These are phyloP conservation scores for Phalloptychus januarius DNA, from an alignment of 2,797 vertebrate genomes.

Conservation along the genomic window DNA sequence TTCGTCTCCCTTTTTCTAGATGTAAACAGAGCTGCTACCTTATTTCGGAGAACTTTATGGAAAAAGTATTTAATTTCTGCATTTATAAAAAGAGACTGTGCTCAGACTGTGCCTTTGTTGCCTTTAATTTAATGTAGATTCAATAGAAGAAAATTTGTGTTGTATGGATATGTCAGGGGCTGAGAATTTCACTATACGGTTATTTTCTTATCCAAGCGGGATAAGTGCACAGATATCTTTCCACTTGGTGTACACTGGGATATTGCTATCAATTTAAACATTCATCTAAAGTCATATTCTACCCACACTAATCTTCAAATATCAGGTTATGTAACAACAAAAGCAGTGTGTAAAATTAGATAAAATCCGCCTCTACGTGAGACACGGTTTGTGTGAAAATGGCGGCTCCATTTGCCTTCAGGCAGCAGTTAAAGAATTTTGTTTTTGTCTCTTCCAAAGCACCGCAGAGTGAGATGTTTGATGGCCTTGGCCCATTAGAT, in stretches of 20 bases:
- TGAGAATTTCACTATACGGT: conserved; percentile 22
- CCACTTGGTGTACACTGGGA: conserved; percentile 46
- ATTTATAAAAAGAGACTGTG: conserved; percentile 61
- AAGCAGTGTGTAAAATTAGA: not conserved
- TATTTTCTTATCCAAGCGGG: conserved; percentile 10
- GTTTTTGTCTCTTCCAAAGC: conserved; percentile 41
- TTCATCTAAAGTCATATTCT: conserved; percentile 18
- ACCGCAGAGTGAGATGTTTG: conserved; percentile 45
- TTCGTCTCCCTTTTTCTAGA: conserved; percentile 28
- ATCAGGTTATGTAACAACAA: conserved; percentile 14
- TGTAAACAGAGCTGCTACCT: conserved; percentile 56
- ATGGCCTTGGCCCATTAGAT: conserved; percentile 47
- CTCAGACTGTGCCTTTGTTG: conserved; percentile 69
- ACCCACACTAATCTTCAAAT: conserved; percentile 39
- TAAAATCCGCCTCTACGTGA: not conserved
- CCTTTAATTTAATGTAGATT: conserved; percentile 40
- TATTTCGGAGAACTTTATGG: conserved; percentile 58
- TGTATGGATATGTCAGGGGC: conserved; percentile 42
- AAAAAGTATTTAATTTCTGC: conserved; percentile 39
- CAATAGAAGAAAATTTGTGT: conserved; percentile 26
- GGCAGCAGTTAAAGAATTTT: conserved; percentile 35
- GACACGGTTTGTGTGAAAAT: conserved; percentile 21
- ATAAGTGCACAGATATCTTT: conserved; percentile 26
- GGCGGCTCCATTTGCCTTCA: conserved; percentile 43
- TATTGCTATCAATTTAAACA: conserved; percentile 13